Evolutionary conservation across 2,888 invertebrate species (phyloP).

Genomic region (Lottia gigantea): DNA sequence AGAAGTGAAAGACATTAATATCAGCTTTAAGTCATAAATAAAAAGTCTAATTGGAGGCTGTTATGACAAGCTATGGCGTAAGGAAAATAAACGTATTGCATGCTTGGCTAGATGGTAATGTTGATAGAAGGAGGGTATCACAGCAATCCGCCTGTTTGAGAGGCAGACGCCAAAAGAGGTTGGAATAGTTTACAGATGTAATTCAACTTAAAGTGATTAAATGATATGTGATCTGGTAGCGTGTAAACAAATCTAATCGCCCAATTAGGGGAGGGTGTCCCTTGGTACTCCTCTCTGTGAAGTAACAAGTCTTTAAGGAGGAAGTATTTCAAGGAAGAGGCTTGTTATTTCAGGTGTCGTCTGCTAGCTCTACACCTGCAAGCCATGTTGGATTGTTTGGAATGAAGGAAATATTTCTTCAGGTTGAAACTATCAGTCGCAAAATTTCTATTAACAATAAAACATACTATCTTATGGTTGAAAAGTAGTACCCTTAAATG

Average conservation of each 20-base stretch:
- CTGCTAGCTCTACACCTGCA: background rate
- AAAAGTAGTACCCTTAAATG: too few relatives aligned
- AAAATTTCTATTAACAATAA: too few relatives aligned
- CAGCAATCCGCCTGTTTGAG: too few relatives aligned
- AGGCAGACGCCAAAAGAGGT: background rate
- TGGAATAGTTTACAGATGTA: constrained; percentile 8
- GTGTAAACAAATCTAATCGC: constrained; percentile 3
- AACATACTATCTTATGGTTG: too few relatives aligned
- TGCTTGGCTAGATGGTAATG: background rate
- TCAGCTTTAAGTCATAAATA: too few relatives aligned
- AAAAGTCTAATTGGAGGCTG: background rate
- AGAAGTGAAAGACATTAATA: too few relatives aligned
- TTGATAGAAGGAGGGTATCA: background rate
- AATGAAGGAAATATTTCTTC: too few relatives aligned
- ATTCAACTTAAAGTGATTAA: constrained; percentile 3
- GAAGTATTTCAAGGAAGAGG: background rate
- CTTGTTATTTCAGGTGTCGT: background rate
- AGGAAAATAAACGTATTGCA: constrained; percentile 2
- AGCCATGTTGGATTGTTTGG: background rate
- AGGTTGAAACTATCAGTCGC: too few relatives aligned
- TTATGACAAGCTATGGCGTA: constrained; percentile 7
- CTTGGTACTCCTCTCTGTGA: background rate
- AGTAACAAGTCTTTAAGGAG: constrained; percentile 3
- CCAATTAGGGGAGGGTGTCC: constrained; percentile 4
- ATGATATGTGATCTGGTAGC: background rate